Conservation (phyloP, 2,888 invertebrate species). For the Plebejus melissa region DNA sequence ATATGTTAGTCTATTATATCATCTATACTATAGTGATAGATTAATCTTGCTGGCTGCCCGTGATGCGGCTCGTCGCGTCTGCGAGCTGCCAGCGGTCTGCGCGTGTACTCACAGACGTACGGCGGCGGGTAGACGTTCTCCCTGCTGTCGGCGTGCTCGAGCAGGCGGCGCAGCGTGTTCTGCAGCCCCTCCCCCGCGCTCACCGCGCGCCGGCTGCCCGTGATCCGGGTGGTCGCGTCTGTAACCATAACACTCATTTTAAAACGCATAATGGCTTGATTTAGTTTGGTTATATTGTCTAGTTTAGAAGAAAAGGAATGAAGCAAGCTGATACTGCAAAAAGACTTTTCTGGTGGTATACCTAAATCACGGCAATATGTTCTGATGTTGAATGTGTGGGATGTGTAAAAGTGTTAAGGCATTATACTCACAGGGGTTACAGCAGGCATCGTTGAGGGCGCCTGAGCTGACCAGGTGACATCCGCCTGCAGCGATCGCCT, state of each 20-base stretch:
- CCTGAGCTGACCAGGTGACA: constrained; percentile 72
- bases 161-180: constrained; percentile 86
- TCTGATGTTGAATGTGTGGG: no score
- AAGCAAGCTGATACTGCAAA: no score
- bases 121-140: constrained; percentile 82
- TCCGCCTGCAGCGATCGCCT: constrained; percentile 72
- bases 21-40: neutral
- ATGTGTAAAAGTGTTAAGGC: neutral
- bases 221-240: constrained; percentile 63
- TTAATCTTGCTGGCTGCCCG: constrained; percentile 44
- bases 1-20: no score
- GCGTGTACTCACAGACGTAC: constrained; percentile 52
- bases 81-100: constrained; percentile 18
- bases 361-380: no score
- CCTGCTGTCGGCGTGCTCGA: constrained; percentile 85
- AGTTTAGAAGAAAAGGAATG: no score
- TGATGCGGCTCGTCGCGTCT: constrained; percentile 62
- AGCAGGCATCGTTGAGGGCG: constrained; percentile 61
- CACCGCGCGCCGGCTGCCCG: constrained; percentile 58
- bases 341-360: no score
- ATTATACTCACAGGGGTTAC: constrained; percentile 66
- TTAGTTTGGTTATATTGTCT: no score
- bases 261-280: no score
- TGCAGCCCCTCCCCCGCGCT: constrained; percentile 82
- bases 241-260: constrained; percentile 10